These are phyloP conservation scores for Pseudorasbora parva DNA, from an alignment of 2,113 vertebrate genomes.

Conservation along the genomic window DNA sequence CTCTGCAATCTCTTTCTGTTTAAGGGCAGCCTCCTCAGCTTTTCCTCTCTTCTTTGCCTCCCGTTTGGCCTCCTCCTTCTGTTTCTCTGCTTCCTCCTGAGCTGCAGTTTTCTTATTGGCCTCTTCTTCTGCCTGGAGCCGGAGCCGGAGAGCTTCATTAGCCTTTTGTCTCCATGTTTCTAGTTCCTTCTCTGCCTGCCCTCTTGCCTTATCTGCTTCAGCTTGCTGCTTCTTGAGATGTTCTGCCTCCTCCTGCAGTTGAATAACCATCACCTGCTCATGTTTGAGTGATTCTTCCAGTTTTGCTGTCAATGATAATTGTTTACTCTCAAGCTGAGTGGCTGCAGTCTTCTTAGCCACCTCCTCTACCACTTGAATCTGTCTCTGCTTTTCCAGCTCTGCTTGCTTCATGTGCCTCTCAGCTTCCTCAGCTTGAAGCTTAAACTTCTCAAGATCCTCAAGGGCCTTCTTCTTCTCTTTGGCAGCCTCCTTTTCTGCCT, in stretches of 20 bases:
- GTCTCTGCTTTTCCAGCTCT: constrained; percentile 85
- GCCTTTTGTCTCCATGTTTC: constrained; percentile 95
- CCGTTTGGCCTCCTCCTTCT: constrained; percentile 89
- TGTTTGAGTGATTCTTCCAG: constrained; percentile 89
- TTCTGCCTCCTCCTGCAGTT: constrained; percentile 89
- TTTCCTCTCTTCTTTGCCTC: constrained; percentile 88
- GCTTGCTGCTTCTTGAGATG: constrained; percentile 84
- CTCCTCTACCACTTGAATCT: constrained; percentile 87
- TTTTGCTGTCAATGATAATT: constrained; percentile 79
- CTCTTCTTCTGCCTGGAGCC: constrained; percentile 92
- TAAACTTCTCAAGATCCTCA: constrained; percentile 85
- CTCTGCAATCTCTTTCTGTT: constrained; percentile 91
- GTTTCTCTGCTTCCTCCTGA: constrained; percentile 92
- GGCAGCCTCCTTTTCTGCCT: constrained; percentile 88
- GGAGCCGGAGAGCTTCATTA: constrained; percentile 89
- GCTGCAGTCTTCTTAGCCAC: constrained; percentile 83
- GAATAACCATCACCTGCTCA: constrained; percentile 85
- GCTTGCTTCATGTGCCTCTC: constrained; percentile 89
- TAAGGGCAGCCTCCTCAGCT: constrained; percentile 86
- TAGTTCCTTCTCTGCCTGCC: constrained; percentile 88
- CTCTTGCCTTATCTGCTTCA: constrained; percentile 83
- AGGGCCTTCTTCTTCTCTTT: constrained; percentile 89
- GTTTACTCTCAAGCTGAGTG: constrained; percentile 83
- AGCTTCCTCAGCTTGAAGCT: constrained; percentile 89
- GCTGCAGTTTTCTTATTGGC: constrained; percentile 89